phyloP scores from a whole-genome alignment of 2,888 invertebrate species.

The Philhelius pedissequus region DNA sequence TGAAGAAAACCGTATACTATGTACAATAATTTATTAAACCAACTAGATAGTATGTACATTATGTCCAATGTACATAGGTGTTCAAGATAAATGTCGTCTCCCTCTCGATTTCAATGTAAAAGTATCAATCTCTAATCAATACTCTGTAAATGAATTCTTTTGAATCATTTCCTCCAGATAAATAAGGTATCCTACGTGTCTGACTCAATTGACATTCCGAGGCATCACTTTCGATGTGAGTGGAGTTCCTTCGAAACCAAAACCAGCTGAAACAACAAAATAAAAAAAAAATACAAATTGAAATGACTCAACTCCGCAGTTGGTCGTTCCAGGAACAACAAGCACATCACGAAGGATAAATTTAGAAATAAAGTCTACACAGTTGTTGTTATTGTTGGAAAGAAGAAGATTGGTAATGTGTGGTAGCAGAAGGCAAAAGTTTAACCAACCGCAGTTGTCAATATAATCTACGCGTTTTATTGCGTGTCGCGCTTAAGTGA shows the following conservation, averaged over 20 bases:
- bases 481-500: conserved; percentile 57
- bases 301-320: conserved; percentile 49
- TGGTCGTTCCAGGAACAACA: conserved; percentile 42
- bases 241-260: not conserved
- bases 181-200: not conserved
- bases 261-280: conserved; percentile 58
- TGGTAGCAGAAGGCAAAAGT: not conserved
- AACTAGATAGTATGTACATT: too few relatives aligned
- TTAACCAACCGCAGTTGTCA: conserved; percentile 50
- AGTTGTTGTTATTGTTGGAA: not conserved
- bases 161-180: not conserved
- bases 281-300: not conserved
- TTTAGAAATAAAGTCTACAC: conserved; percentile 26
- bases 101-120: not conserved
- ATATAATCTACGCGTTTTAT: conserved; percentile 58
- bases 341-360: conserved; percentile 24
- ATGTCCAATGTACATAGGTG: not conserved
- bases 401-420: not conserved
- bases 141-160: not conserved
- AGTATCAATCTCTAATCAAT: not conserved
- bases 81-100: not conserved
- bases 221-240: conserved; percentile 24
- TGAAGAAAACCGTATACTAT: too few relatives aligned
- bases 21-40: not conserved
- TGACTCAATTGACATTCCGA: conserved; percentile 42